Conservation (phyloP, 2,113 vertebrate genomes). For the Erythrocercus mccallii region DNA sequence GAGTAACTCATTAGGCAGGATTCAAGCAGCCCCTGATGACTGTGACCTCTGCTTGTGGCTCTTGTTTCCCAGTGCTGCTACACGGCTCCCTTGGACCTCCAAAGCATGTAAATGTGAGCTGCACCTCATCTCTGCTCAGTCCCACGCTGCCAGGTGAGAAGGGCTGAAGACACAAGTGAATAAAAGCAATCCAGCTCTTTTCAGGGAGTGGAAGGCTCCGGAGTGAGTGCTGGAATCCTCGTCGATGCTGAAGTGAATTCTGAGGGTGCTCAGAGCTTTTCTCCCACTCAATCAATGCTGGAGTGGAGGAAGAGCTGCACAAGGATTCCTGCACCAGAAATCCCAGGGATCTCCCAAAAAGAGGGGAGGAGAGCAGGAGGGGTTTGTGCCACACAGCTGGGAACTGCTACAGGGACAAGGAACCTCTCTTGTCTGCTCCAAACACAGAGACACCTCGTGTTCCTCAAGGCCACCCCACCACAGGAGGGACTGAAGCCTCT, state of each 20-base stretch:
- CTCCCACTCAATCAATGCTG: not conserved
- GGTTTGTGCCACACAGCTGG: not conserved
- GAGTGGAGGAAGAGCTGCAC: not conserved
- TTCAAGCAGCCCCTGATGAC: not conserved
- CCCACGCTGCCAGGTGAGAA: not conserved
- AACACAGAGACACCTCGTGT: not conserved
- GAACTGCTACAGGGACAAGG: not conserved
- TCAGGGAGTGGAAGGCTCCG: rapidly evolving
- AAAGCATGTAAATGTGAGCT: not conserved
- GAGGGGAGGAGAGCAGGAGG: not conserved
- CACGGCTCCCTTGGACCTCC: not conserved
- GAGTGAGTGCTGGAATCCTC: not conserved
- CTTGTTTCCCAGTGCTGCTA: not conserved
- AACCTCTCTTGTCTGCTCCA: not conserved
- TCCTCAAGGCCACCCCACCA: not conserved
- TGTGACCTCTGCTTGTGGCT: not conserved
- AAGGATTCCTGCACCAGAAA: not conserved
- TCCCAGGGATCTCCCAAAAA: not conserved
- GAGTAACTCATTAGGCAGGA: not conserved
- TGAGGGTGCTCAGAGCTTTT: not conserved
- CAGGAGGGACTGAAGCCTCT: not conserved
- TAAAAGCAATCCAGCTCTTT: not conserved
- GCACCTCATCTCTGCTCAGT: not conserved
- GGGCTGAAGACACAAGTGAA: not conserved
- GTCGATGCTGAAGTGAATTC: not conserved